A percentile compares a stretch with the other conserved stretches of the same genome.
Conservation (phyloP, 1,140 invertebrate genomes). For the Drosophila ercepeae region DNA sequence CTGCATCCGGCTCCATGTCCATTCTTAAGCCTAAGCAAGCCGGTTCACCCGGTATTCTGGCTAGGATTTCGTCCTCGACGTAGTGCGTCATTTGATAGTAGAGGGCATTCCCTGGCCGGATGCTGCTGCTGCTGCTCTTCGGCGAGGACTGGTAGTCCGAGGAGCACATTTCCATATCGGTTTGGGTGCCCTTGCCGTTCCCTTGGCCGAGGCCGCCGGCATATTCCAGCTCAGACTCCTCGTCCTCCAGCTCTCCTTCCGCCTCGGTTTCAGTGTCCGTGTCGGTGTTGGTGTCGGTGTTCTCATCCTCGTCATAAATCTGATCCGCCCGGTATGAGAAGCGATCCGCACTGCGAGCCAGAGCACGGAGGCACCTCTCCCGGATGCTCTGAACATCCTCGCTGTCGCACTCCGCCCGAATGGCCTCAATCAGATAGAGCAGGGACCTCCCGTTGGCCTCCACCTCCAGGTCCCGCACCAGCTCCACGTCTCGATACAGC, state of each 20-base stretch:
- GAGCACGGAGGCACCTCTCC: neutral
- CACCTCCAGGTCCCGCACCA: conserved; percentile 51
- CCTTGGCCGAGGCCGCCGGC: too few relatives aligned
- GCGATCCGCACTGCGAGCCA: neutral
- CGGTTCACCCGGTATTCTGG: neutral
- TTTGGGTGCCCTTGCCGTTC: neutral
- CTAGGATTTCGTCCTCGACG: neutral
- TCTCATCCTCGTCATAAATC: neutral
- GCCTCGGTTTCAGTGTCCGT: neutral
- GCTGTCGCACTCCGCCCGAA: conserved; percentile 10
- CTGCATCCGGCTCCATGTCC: neutral
- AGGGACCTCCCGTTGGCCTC: conserved; percentile 32
- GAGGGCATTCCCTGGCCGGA: neutral
- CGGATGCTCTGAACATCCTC: neutral
- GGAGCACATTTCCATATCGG: neutral
- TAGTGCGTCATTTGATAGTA: neutral
- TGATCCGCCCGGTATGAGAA: neutral
- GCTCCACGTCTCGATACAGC: conserved; percentile 37
- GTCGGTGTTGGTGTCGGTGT: neutral
- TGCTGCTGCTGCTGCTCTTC: neutral
- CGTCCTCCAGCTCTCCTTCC: neutral
- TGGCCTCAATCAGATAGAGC: conserved; percentile 4
- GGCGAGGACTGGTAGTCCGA: neutral
- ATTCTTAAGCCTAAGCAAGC: neutral
- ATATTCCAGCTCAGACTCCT: neutral